Base-by-base conservation (phyloP, 2,888 invertebrate species). In the Eupeodes latifasciatus region DNA sequence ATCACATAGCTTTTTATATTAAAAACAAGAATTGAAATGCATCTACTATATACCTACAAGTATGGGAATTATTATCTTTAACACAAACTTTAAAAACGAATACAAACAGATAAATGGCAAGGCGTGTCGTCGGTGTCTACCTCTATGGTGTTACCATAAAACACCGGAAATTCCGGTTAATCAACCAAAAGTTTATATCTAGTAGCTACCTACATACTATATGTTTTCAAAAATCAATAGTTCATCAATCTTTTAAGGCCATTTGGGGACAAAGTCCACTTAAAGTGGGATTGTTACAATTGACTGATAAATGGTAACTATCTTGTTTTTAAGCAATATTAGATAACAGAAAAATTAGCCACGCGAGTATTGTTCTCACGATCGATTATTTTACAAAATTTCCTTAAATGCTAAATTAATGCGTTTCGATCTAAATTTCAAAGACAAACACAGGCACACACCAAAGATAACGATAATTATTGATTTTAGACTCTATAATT, bases 151-250 rank as follows among this genome's bases (percentile, higher is more conserved):
- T 51, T 59, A 34, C 19, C 53, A 51, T 40, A 40, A 40, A 6
- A 75, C 86, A 86, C 86, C 86, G 86, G 82, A 86, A 82, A 79
- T 82, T 82, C 82, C 57, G 59, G 86, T 82, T 51, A 27, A 47
- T 51, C 64, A 47, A 34, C 71, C 51, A 61, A 77, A 62, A 14
- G 40, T 53, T 53, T 9, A 69, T 66, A 67, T 61, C 40, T 4
- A n/a, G 12, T 27, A 27, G 27, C 27, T 27, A 27, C 27, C 27
- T 27, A 27, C 27, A 27, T 3, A 27, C 27, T 27, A 27, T 27
- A 27, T 27, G 27, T 27, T 27, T 27, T 27, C 27, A 27, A 27
- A 27, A 67, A 16, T 57, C 9, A 47, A 34, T 80, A 14, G 78
- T 83, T 55, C 36, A 57, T 47, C 12, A 51, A 59, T 72, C 76